Percentiles rank a stretch among this genome's conserved stretches.
Evolutionary conservation across 1,140 invertebrate genomes (phyloP).

Genomic region (Oscheius sp.): DNA sequence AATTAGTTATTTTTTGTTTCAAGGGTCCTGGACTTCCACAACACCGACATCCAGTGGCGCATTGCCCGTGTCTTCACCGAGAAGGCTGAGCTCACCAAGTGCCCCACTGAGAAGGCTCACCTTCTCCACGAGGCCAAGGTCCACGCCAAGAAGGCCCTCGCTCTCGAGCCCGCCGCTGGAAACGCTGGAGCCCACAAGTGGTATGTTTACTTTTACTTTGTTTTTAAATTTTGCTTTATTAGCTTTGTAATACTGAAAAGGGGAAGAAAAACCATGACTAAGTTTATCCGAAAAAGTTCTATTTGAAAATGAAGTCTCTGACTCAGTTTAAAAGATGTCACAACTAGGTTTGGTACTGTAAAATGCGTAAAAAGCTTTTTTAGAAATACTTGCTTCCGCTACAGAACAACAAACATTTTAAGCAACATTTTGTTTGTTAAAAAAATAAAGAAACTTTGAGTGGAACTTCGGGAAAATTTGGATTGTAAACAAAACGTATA

Average conservation of each 20-base stretch:
- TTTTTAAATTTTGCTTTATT: background rate
- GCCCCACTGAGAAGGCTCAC: slow-evolving; percentile 32
- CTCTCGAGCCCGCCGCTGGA: slow-evolving; percentile 43
- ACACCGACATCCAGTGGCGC: slow-evolving; percentile 46
- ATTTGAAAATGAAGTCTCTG: too few species aligned
- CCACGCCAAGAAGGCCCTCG: slow-evolving; percentile 49
- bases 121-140: slow-evolving; percentile 40
- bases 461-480: background rate
- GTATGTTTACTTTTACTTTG: slow-evolving; percentile 25
- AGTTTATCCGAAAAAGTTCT: too few species aligned
- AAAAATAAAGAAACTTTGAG: background rate
- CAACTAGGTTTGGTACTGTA: too few species aligned
- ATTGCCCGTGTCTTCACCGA: slow-evolving; percentile 45
- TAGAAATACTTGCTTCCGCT: too few species aligned
- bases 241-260: background rate
- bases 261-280: too few species aligned
- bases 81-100: slow-evolving; percentile 37
- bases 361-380: too few species aligned
- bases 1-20: slow-evolving; percentile 22
- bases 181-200: slow-evolving; percentile 47
- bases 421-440: too few species aligned
- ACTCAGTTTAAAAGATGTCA: too few species aligned
- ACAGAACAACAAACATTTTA: too few species aligned
- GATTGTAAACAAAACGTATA: background rate
- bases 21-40: slow-evolving; percentile 42